A percentile compares a stretch with the other conserved stretches of the same genome.
These are phyloP conservation scores for Pangasianodon hypophthalmus DNA, from an alignment of 2,113 vertebrate genomes.

Conservation along the genomic window DNA sequence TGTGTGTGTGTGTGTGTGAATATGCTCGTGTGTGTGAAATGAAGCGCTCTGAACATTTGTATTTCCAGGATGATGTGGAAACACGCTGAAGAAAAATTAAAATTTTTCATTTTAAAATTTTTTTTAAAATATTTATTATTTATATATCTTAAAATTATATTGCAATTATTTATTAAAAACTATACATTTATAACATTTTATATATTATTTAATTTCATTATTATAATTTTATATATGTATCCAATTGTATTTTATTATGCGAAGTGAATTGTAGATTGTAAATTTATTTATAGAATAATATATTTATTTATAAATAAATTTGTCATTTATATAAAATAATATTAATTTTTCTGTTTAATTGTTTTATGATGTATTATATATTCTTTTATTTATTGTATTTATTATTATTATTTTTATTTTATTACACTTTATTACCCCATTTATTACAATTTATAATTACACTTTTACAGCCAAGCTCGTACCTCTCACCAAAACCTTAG, in stretches of 20 bases:
- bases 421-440: background rate
- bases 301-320: background rate
- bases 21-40: constrained; percentile 8
- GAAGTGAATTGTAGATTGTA: background rate
- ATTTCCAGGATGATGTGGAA: background rate
- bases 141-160: background rate
- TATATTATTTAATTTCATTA: no score
- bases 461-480: background rate
- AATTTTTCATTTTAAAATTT: background rate
- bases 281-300: background rate
- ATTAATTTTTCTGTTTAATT: background rate
- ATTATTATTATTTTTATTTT: background rate
- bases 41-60: background rate
- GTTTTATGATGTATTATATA: background rate
- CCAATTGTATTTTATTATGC: no score
- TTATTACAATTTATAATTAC: background rate
- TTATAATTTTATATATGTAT: no score
- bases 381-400: background rate
- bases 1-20: constrained; percentile 13
- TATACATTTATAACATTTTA: no score
- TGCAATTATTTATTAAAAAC: background rate
- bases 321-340: background rate
- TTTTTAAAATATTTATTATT: background rate
- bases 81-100: background rate
- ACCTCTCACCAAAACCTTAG: background rate